Evolutionary conservation across 2,888 invertebrate genomes (phyloP), one percentile per base, ranked within the genome.

Genomic region (Polylopha cassiicola): DNA sequence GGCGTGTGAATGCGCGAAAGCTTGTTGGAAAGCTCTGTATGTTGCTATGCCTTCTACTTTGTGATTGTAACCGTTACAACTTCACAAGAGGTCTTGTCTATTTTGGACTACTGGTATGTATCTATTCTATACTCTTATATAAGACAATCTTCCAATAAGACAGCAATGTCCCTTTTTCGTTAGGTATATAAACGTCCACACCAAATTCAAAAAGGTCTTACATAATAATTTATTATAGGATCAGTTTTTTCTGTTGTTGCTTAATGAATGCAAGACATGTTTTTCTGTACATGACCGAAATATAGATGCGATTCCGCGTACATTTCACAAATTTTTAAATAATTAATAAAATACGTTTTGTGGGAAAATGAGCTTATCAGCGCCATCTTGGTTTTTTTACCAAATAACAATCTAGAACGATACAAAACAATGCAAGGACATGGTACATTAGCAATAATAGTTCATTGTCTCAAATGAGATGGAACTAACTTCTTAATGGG

Each of bases 51-150:
- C 64, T 62, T 64, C 65, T 65, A 44, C 64, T 57, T 68, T 73
- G 70, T 72, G 70, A 49, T 62, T 58, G 57, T 73, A 65, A 77
- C 79, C 63, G 78, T 76, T 76, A 68, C 53, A 30, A 41, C 60
- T 60, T 61, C 65, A 70, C 72, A 60, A 67, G 66, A 29, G 22
- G 30, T 34, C 36, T 39, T 38, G 38, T 43, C 29, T 20, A 37
- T 27, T 38, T 33, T 29, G 36, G 30, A 24, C 20, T 16, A 32
- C 36, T 3, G 43, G 43, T 43, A 39, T 33, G 43, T 39, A 39
- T 28, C 13, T 34, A 20, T 33, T 43, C 10, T 28, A 30, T 38
- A 29, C 30, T 29, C n/a, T n/a, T n/a, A n/a, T n/a, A n/a, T n/a
- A n/a, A n/a, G n/a, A n/a, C n/a, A n/a, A n/a, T n/a, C n/a, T n/a